These are phyloP conservation scores for Ptiloglossa arizonensis DNA, from an alignment of 1,140 invertebrate genomes.

Conservation along the genomic window DNA sequence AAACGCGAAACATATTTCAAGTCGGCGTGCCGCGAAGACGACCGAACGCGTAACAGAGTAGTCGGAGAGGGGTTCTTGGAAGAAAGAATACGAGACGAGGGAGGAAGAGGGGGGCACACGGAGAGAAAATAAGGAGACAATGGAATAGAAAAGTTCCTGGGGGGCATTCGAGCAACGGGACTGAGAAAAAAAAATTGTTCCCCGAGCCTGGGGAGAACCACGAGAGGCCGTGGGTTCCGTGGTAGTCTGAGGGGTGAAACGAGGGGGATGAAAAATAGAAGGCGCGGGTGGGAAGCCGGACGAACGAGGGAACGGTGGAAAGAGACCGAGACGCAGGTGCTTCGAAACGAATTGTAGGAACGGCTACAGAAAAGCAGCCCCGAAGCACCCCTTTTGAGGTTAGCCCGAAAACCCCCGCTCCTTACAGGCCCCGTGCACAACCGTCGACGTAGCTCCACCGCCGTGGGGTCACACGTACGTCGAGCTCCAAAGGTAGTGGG, in stretches of 20 bases:
- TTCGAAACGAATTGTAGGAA: constrained; percentile 21
- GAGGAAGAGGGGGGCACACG: not conserved
- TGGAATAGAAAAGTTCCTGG: not conserved
- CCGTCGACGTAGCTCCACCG: no score
- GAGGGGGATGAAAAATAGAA: not conserved
- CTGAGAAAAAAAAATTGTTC: constrained; percentile 6
- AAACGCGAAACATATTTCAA: not conserved
- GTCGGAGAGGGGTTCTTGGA: no score
- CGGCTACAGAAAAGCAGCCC: not conserved
- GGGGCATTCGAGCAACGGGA: not conserved
- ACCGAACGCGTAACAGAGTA: not conserved
- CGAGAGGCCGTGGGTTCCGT: no score
- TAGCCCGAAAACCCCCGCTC: not conserved
- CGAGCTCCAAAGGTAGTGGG: not conserved
- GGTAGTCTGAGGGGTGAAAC: not conserved
- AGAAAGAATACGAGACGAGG: not conserved
- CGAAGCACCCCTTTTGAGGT: constrained; percentile 37
- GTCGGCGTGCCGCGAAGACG: not conserved
- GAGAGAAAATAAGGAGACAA: not conserved
- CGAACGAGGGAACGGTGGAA: not conserved
- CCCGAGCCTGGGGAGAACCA: not conserved
- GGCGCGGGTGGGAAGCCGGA: not conserved
- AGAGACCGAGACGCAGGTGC: not conserved
- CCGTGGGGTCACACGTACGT: constrained; percentile 24
- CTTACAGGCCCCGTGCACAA: not conserved